Conservation (phyloP, 2,797 vertebrate genomes). For the Pseudopleuronectes americanus region DNA sequence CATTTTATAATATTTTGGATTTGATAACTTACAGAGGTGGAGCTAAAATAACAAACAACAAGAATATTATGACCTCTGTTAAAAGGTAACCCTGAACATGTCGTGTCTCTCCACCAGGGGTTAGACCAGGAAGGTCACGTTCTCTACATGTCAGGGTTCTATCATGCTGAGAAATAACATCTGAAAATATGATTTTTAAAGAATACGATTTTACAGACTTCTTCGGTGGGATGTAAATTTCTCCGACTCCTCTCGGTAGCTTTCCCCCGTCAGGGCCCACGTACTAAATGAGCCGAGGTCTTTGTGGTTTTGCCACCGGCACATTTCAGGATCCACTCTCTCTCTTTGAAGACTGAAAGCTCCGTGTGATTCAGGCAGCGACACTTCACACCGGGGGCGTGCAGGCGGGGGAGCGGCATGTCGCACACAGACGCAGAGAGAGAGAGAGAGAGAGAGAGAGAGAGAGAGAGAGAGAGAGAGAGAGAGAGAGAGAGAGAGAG, state of each 20-base stretch:
- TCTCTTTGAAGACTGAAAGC: background rate
- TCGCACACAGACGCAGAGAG: background rate
- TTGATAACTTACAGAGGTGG: no score
- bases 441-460: background rate
- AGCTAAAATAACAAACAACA: no score
- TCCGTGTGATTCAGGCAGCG: background rate
- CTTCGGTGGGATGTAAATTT: background rate
- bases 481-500: no score
- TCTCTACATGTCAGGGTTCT: background rate
- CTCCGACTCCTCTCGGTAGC: background rate
- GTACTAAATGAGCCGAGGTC: background rate
- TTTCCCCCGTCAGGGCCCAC: background rate
- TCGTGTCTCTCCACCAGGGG: no score
- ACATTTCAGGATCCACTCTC: slow-evolving; percentile 1
- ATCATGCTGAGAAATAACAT: background rate
- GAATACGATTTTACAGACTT: background rate
- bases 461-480: background rate
- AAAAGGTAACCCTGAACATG: no score
- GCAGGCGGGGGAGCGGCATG: background rate
- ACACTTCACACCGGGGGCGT: background rate
- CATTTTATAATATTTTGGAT: no score
- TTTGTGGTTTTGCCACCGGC: slow-evolving; percentile 5
- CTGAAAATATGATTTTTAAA: background rate
- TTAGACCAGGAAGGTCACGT: background rate
- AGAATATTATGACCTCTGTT: no score